phyloP scores from a whole-genome alignment of 2,113 vertebrate species.

The Psilopsiagon aymara region DNA sequence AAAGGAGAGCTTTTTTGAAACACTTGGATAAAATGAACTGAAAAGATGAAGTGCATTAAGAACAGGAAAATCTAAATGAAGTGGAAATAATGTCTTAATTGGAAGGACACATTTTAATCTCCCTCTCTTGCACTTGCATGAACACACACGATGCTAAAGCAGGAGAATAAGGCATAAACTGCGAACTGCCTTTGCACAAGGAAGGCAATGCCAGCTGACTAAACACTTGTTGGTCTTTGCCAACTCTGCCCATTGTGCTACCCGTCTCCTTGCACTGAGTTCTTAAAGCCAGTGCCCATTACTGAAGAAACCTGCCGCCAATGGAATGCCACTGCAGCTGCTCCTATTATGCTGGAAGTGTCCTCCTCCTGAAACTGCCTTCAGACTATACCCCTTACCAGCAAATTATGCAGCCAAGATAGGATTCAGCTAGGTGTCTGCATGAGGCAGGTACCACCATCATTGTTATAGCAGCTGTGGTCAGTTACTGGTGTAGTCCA shows the following conservation, averaged over 20 bases:
- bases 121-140: background rate
- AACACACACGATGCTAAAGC: background rate
- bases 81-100: slow-evolving; percentile 67
- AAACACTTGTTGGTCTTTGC: fast-evolving
- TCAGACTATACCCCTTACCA: background rate
- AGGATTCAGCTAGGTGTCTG: background rate
- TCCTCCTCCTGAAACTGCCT: background rate
- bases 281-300: background rate
- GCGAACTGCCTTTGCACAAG: background rate
- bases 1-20: slow-evolving; percentile 49
- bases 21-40: slow-evolving; percentile 43
- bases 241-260: fast-evolving
- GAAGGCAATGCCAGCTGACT: background rate
- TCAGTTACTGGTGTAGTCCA: background rate
- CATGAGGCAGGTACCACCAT: background rate
- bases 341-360: background rate
- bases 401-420: background rate
- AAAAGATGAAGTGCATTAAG: slow-evolving; percentile 38
- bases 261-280: background rate
- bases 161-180: background rate
- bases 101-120: slow-evolving; percentile 60
- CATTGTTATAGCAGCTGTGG: fast-evolving
- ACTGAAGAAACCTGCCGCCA: background rate
- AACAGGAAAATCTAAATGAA: slow-evolving; percentile 64
- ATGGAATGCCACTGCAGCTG: fast-evolving